Evolutionary conservation across 2,113 vertebrate genomes (phyloP), one percentile per base, ranked within the genome.

Genomic region (Natator depressus): DNA sequence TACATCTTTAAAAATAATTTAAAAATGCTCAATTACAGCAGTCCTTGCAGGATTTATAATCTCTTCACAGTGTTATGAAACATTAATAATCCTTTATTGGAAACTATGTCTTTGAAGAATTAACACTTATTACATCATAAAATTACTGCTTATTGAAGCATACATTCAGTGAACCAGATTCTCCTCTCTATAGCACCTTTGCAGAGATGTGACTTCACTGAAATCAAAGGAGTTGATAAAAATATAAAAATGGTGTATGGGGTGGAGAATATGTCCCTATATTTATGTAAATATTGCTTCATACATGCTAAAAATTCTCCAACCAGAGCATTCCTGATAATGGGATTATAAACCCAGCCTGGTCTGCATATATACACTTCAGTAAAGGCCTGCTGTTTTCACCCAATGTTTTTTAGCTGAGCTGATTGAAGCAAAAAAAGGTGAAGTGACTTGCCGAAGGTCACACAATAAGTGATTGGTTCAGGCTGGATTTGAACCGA

Each of bases 1-100:
- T 17, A 93, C 82, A 80, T 49, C 16, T 17, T 38, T 13, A 46
- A 2, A 89, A 89, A 46, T 72, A 89, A 90, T 91, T 96, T 90
- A 49, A 59, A 86, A 85, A 25, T 16, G 20, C 22, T 76, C 22
- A 46, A 6, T 42, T 76, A 25, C 72, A 76, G 42, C 5, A 76
- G 22, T 46, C 20, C 8, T 46, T 76, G 38, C 38, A 76, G 38
- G 10, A 76, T 76, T 76, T 46, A 76, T 46, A 76, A 76, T 76
- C 11, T 76, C 31, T 51, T 42, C 42, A 62, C 13, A 22, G 83
- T 6, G 78, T 89, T 55, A 85, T 6, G 11, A 38, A 87, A 47
- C 16, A 82, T 20, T 75, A 91, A 53, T 65, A 88, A 57, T 27
- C 82, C 89, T 75, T 76, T 42, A 79, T 46, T 16, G 19, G 53